Evolutionary conservation across 2,113 vertebrate genomes (phyloP), one percentile per base, ranked within the genome.

Genomic region (Entosphenus tridentatus): DNA sequence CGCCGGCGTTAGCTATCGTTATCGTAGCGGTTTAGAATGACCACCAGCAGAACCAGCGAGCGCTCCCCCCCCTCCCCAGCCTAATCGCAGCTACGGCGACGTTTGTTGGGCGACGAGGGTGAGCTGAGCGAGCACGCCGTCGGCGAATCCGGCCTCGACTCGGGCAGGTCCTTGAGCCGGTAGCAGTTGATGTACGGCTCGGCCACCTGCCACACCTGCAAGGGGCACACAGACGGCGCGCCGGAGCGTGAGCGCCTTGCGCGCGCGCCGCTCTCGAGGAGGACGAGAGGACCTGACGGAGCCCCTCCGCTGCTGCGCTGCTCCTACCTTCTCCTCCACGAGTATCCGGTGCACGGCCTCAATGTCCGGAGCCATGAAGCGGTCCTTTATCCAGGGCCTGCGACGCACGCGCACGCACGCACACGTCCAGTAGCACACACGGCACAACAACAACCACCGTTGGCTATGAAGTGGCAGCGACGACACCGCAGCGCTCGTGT

Each of bases 301-400:
- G 57, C 57, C 14, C n/a, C 17, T 56, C 56, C 67, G 12, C n/a
- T 8, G 8, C 13, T 57, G 56, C 14, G 5, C 12, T 13, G n/a
- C 55, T 3, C 11, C 56, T 67, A 8, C 95, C 87, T 91, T 90
- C 75, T 95, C 87, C 65, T 96, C 91, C 14, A 91, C 73, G 0
- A 97, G 82, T 62, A 98, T 81, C 69, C 82, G 81, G 74, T 97
- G 92, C 9, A 78, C 82, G 1, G 86, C 87, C 73, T 95, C 89
- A 0, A 97, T 95, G 71, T 98, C 95, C 1, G 95, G 87, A 67
- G 95, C 86, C 88, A 98, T 95, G 81, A 95, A 92, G 69, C 92
- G 86, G 76, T 98, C 95, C 80, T 91, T 98, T 11, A 96, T 83
- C 95, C 95, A 98, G 7, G 92, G 92, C 73, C 95, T 98, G 13